Evolutionary conservation across 2,888 invertebrate species (phyloP).

Genomic region (Andrena minutula): DNA sequence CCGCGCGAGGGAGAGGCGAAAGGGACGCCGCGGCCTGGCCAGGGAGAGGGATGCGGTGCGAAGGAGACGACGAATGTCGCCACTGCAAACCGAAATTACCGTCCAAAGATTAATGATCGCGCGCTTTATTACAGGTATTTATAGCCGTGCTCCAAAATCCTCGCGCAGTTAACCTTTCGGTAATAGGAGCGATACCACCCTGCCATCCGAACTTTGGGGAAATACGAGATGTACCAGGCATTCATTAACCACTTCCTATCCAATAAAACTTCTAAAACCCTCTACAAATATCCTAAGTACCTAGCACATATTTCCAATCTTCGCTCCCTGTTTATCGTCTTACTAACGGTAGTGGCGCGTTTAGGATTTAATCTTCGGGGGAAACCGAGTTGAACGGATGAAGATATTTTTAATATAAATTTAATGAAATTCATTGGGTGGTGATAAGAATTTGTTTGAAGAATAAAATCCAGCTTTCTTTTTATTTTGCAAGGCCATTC

Average conservation of each 20-base stretch:
- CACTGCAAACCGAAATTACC: conserved; percentile 82
- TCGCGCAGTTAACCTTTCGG: conserved; percentile 45
- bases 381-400: too few species aligned
- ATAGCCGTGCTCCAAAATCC: conserved; percentile 71
- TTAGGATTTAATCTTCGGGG: not conserved
- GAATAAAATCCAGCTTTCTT: too few species aligned
- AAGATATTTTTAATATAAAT: too few species aligned
- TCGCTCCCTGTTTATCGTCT: not conserved
- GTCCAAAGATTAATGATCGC: conserved; percentile 81
- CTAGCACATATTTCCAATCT: not conserved
- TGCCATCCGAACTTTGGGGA: not conserved
- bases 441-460: too few species aligned
- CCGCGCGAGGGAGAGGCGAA: conserved; percentile 32
- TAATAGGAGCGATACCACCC: conserved; percentile 24
- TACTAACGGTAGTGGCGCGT: not conserved
- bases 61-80: conserved; percentile 79
- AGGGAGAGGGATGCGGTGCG: conserved; percentile 57
- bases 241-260: not conserved
- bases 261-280: conserved; percentile 26
- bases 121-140: conserved; percentile 79
- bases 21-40: conserved; percentile 19
- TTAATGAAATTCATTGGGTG: too few species aligned
- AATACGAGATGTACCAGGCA: not conserved
- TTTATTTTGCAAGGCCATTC: too few species aligned
- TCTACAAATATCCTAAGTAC: not conserved